These are phyloP conservation scores for Odontomyia ornata DNA, from an alignment of 2,888 invertebrate species.

Conservation along the genomic window DNA sequence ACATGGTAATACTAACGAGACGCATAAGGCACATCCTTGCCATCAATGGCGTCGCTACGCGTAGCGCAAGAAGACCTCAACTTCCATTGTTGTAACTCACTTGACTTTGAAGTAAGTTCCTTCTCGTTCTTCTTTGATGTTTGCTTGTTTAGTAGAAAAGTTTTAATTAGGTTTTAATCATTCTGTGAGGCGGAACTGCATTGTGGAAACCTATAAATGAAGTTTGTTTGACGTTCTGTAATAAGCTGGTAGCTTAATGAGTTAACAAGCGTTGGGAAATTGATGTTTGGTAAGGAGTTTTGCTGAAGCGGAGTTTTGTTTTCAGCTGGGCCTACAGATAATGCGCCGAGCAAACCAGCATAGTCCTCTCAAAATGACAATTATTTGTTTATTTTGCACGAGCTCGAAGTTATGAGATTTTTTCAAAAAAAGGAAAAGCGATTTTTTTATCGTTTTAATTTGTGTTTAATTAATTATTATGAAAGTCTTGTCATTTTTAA, in stretches of 20 bases:
- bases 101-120: background rate
- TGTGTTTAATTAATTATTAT: too few species aligned
- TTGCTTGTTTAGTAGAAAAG: slow-evolving; percentile 13
- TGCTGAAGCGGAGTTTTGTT: too few species aligned
- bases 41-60: background rate
- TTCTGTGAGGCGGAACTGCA: background rate
- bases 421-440: too few species aligned
- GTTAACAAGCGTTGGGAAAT: background rate
- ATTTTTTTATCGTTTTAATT: too few species aligned
- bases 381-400: too few species aligned
- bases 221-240: background rate
- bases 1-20: background rate
- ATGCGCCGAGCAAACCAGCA: too few species aligned
- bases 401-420: too few species aligned
- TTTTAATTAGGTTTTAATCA: slow-evolving; percentile 35
- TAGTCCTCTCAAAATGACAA: too few species aligned
- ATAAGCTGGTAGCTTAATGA: background rate
- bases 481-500: too few species aligned
- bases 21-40: background rate
- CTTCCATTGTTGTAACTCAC: background rate
- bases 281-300: background rate
- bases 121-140: slow-evolving; percentile 9
- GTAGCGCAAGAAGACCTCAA: background rate
- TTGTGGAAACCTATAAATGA: background rate
- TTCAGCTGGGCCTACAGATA: too few species aligned